Base-by-base conservation (phyloP, 2,888 invertebrate species). In the Platycheirus albimanus region DNA sequence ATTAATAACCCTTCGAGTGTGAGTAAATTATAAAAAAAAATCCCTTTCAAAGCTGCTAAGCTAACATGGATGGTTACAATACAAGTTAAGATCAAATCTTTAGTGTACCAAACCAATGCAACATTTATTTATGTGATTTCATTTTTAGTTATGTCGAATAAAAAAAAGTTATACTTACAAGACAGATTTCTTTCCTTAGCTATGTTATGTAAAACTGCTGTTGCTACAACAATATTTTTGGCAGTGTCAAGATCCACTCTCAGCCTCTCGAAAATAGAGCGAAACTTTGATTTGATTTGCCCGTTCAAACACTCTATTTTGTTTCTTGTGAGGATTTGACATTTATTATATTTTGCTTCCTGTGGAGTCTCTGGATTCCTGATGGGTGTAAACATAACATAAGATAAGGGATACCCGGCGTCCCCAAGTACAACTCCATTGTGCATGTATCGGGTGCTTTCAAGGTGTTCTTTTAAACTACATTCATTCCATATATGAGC, bases 141-240 rank as follows among this genome's bases (percentile, higher is more conserved):
- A 49, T 2, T n/a, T n/a, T n/a, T n/a, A n/a, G n/a, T n/a, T n/a
- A n/a, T n/a, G n/a, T n/a, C n/a, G n/a, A n/a, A n/a, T n/a, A n/a
- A n/a, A n/a, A n/a, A n/a, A n/a, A n/a, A n/a, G n/a, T n/a, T n/a
- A n/a, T n/a, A n/a, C n/a, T n/a, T n/a, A n/a, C n/a, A n/a, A n/a
- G n/a, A n/a, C n/a, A n/a, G n/a, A 49, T 49, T 66, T n/a, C 51
- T 24, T 20, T 52, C 28, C n/a, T 66, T 66, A 1, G 30, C 43
- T 30, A 54, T 54, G 13, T 67, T 52, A 13, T 67, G 43, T 2
- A 66, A 11, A 24, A 54, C 52, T 8, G 43, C 52, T 8, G 52
- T 52, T 3, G 52, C 43, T 11, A 49, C 49, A 5, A 64, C 4
- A 10, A 64, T 36, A 13, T 64, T 49, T 8, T 38, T 64, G 3